These are phyloP conservation scores for Pachydiplax longipennis DNA, from an alignment of 2,888 invertebrate species.

Conservation along the genomic window DNA sequence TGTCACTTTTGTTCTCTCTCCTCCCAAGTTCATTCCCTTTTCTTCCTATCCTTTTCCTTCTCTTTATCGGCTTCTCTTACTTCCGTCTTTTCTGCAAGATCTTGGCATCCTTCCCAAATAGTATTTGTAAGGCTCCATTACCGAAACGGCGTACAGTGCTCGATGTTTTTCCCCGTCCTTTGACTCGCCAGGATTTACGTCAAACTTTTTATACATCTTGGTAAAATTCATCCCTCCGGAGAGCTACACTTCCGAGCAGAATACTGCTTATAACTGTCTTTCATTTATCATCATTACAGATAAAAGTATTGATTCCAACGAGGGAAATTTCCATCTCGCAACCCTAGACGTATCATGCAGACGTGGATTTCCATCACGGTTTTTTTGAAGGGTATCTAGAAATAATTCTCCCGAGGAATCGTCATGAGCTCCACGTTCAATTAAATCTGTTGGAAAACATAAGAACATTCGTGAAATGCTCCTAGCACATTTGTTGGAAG, in stretches of 20 bases:
- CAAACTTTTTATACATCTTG: constrained; percentile 6
- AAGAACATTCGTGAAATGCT: too few relatives aligned
- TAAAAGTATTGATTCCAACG: neutral
- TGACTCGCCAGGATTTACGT: constrained; percentile 11
- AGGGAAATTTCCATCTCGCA: neutral
- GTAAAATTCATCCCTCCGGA: neutral
- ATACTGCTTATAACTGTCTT: neutral
- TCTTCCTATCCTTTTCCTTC: neutral
- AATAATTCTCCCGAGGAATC: too few relatives aligned
- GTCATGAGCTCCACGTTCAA: too few relatives aligned
- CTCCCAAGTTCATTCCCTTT: neutral
- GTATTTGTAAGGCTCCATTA: constrained; percentile 19
- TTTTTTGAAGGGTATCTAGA: too few relatives aligned
- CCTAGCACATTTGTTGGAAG: too few relatives aligned
- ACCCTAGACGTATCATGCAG: neutral
- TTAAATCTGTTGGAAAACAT: too few relatives aligned
- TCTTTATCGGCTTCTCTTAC: neutral
- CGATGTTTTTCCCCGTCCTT: neutral
- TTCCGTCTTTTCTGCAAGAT: neutral
- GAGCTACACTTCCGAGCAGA: neutral
- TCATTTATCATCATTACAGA: constrained; percentile 19
- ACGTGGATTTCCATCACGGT: too few relatives aligned
- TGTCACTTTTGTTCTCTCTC: neutral
- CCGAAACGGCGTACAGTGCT: neutral
- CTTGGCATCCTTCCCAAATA: neutral